Conservation (phyloP, 30 jellyfish, hydroid and myxozoan genomes). For the Phacellophora camtschatica region DNA sequence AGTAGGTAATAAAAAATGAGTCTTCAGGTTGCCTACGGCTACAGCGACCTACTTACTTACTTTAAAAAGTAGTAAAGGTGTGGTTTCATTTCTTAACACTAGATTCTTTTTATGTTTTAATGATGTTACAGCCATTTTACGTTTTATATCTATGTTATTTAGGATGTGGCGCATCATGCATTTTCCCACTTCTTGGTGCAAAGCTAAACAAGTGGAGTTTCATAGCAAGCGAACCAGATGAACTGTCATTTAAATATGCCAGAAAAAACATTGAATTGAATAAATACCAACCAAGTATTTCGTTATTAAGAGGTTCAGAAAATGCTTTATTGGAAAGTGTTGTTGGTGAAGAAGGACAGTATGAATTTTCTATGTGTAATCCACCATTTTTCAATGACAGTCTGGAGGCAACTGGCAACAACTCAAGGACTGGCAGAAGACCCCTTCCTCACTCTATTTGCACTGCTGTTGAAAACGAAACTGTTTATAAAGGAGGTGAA, state of each 20-base stretch:
- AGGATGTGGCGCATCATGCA: constrained; percentile 99
- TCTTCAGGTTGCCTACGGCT: too few relatives aligned
- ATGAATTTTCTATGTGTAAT: constrained; percentile 87
- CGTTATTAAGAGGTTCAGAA: not conserved
- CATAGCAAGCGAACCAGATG: constrained; percentile 85
- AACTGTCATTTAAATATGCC: constrained; percentile 57
- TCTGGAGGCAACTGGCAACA: constrained; percentile 42
- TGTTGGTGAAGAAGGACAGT: not conserved
- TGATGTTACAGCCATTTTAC: too few relatives aligned
- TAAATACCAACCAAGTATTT: not conserved
- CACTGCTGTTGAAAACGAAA: constrained; percentile 84
- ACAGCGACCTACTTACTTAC: too few relatives aligned
- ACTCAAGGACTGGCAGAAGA: constrained; percentile 77
- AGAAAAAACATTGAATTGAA: constrained; percentile 64
- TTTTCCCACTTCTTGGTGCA: constrained; percentile 84
- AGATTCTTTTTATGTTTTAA: too few relatives aligned
- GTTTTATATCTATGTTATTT: not conserved
- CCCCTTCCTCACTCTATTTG: constrained; percentile 67
- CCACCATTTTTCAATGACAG: constrained; percentile 94
- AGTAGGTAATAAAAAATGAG: too few relatives aligned
- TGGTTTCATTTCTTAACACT: too few relatives aligned
- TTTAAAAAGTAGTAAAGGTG: too few relatives aligned
- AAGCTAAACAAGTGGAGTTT: constrained; percentile 78
- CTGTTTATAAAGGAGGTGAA: constrained; percentile 91
- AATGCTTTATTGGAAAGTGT: constrained; percentile 21